Evolutionary conservation across 1,140 invertebrate genomes (phyloP), one percentile per base, ranked within the genome.

Genomic region (Sarcophaga peregrina): DNA sequence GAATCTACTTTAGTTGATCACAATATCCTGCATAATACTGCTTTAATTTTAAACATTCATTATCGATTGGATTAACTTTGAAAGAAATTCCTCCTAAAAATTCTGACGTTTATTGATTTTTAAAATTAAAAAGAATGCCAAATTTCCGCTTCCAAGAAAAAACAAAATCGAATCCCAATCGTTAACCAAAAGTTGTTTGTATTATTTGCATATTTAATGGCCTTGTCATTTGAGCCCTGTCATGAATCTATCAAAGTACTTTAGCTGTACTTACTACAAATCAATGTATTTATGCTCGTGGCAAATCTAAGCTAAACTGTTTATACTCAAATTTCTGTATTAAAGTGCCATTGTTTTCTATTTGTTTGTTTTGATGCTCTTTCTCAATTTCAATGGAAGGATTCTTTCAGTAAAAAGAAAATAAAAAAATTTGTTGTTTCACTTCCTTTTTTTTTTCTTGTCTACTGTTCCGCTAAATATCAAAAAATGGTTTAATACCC

Each of bases 231-330:
- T 58, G 54, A 58, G 54, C 13, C 15, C 6, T 58, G 54, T 58
- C 54, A 58, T 58, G 54, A n/a, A 58, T 58, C 54, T 58, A 58
- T 58, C 54, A 58, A 13, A 58, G n/a, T 58, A 58, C 54, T 58
- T 58, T 3, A 58, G 13, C 54, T n/a, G 15, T 58, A 58, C n/a
- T 58, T 58, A 58, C n/a, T 6, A 58, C 54, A 58, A 58, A 58
- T 58, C 54, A 58, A 58, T 58, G n/a, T 58, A 58, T 58, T 58
- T n/a, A 58, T 58, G 13, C 54, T 58, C 54, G 8, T 13, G 54
- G 54, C 54, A 58, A 15, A 58, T 15, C 6, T 58, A 15, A n/a
- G n/a, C n/a, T 58, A 7, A 58, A 13, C 54, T 58, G 54, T 58
- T 58, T 58, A 58, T 58, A n/a, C n/a, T 7, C 54, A 58, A 58